phyloP scores from a whole-genome alignment of 2,797 vertebrate genomes.

The Enteromius radiatus region DNA sequence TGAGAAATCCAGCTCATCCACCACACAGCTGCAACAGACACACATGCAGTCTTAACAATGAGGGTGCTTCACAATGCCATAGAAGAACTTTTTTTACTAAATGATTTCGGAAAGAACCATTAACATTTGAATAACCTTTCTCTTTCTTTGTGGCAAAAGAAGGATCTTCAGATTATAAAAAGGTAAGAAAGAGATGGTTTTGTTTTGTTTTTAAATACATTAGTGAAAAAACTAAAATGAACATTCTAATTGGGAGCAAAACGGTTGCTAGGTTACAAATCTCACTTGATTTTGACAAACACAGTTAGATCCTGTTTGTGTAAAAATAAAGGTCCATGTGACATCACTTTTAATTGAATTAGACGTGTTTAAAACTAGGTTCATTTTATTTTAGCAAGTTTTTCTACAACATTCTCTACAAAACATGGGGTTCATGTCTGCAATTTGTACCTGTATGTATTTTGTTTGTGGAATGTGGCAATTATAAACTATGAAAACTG shows the following conservation, averaged over 20 bases:
- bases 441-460: neutral
- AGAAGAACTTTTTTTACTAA: too few species aligned
- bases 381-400: neutral
- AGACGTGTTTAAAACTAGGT: neutral
- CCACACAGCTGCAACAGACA: slow-evolving; percentile 81
- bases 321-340: neutral
- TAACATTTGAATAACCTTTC: too few species aligned
- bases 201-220: neutral
- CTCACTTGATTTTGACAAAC: neutral
- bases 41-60: neutral
- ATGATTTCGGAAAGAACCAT: neutral
- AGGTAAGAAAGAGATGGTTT: neutral
- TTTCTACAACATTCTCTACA: neutral
- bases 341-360: neutral
- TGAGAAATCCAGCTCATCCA: slow-evolving; percentile 98
- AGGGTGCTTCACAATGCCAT: too few species aligned
- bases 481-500: neutral
- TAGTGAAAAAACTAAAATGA: neutral
- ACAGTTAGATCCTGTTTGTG: neutral
- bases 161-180: too few species aligned
- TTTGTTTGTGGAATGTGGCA: neutral
- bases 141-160: too few species aligned
- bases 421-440: neutral
- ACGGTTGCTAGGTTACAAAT: neutral
- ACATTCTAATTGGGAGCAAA: neutral